phyloP scores from a whole-genome alignment of 2,888 invertebrate species.

The Stenodera caucasica region DNA sequence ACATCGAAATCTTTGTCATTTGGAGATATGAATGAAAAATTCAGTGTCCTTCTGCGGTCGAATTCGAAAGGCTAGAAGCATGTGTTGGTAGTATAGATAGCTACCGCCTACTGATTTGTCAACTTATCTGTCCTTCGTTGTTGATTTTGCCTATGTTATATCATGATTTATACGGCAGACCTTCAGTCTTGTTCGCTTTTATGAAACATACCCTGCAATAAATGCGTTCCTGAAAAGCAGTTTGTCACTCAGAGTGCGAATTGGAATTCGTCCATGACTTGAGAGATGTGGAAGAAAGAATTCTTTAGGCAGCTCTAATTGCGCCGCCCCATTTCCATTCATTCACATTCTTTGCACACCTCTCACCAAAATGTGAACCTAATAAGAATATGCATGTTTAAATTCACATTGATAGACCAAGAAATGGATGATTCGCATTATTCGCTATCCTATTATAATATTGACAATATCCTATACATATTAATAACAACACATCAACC shows the following conservation, averaged over 20 bases:
- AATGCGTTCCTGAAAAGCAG: slow-evolving; percentile 41
- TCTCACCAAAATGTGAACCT: slow-evolving; percentile 42
- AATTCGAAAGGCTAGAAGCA: slow-evolving; percentile 39
- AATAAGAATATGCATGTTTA: slow-evolving; percentile 38
- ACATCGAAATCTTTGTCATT: slow-evolving; percentile 57
- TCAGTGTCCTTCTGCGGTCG: slow-evolving; percentile 50
- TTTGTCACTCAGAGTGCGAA: slow-evolving; percentile 40
- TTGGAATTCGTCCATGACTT: slow-evolving; percentile 42
- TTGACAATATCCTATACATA: slow-evolving; percentile 25
- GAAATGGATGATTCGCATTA: slow-evolving; percentile 8
- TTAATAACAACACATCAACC: slow-evolving; percentile 22
- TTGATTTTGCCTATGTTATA: slow-evolving; percentile 47
- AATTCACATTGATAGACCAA: slow-evolving; percentile 15
- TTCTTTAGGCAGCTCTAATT: slow-evolving; percentile 46
- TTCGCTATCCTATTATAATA: slow-evolving; percentile 22
- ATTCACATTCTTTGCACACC: slow-evolving; percentile 42
- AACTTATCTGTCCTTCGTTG: slow-evolving; percentile 49
- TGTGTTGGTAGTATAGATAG: slow-evolving; percentile 50
- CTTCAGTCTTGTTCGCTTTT: slow-evolving; percentile 28
- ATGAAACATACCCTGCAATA: slow-evolving; percentile 40
- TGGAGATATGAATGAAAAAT: slow-evolving; percentile 58
- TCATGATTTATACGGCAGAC: slow-evolving; percentile 36
- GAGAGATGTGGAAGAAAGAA: slow-evolving; percentile 43
- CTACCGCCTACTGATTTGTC: slow-evolving; percentile 50
- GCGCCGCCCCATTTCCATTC: slow-evolving; percentile 39